These are phyloP conservation scores for Aphodius granarius DNA, from an alignment of 2,888 invertebrate species.

Conservation along the genomic window DNA sequence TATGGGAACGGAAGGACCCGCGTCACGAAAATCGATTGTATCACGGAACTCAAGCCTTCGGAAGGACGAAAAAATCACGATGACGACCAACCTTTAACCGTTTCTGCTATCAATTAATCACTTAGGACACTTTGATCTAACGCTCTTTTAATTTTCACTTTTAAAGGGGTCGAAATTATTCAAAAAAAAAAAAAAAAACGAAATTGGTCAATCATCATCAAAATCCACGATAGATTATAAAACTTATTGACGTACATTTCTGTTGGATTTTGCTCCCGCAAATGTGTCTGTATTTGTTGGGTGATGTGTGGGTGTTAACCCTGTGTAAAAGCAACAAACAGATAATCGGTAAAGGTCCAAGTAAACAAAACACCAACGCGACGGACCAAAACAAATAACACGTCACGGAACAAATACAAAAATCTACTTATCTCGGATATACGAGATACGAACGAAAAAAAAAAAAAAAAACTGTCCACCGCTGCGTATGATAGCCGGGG, in stretches of 20 bases:
- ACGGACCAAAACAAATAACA: not conserved
- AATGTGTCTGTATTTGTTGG: not conserved
- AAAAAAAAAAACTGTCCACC: not conserved
- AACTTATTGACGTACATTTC: too few relatives aligned
- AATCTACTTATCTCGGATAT: not conserved
- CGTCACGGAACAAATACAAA: not conserved
- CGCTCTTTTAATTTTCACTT: not conserved
- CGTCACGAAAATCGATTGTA: not conserved
- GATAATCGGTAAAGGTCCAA: not conserved
- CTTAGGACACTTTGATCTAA: not conserved
- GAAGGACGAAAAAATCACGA: not conserved
- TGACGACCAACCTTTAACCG: not conserved
- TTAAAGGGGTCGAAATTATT: too few relatives aligned
- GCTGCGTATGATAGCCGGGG: not conserved
- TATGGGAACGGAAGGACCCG: not conserved
- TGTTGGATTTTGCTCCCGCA: not conserved
- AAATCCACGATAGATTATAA: too few relatives aligned
- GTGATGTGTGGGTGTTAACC: not conserved
- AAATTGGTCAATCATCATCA: too few relatives aligned
- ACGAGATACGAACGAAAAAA: not conserved
- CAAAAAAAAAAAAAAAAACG: too few relatives aligned
- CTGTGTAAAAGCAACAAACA: not conserved
- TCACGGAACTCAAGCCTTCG: not conserved
- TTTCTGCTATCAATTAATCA: not conserved
- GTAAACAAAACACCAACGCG: not conserved